A percentile compares a stretch with the other conserved stretches of the same genome.
phyloP scores from a whole-genome alignment of 2,888 invertebrate species.

The Agriotes lineatus region DNA sequence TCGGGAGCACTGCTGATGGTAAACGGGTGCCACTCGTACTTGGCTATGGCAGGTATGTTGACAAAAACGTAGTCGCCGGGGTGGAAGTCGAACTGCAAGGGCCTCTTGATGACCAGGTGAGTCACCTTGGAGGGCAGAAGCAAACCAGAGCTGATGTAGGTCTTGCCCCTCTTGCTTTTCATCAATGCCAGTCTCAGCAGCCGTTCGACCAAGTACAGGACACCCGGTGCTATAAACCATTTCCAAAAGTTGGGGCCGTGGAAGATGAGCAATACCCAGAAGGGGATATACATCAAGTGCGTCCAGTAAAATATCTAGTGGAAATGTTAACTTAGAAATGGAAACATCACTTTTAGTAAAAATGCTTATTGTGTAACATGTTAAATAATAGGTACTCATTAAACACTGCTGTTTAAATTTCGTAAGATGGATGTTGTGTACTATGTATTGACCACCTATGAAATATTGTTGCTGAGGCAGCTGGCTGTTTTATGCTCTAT shows the following conservation, averaged over 20 bases:
- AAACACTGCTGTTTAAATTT: no score
- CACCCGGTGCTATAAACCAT: slow-evolving; percentile 89
- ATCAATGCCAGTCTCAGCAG: slow-evolving; percentile 73
- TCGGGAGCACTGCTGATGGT: slow-evolving; percentile 97
- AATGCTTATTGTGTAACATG: no score
- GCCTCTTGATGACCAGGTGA: slow-evolving; percentile 90
- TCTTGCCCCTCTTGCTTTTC: slow-evolving; percentile 84
- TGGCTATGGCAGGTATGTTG: slow-evolving; percentile 91
- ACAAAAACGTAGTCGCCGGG: slow-evolving; percentile 96
- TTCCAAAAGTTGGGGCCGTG: slow-evolving; percentile 97
- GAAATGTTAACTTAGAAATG: no score
- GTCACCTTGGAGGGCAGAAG: slow-evolving; percentile 91
- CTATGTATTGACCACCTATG: no score
- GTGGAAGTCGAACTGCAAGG: slow-evolving; percentile 87
- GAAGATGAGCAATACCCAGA: slow-evolving; percentile 85
- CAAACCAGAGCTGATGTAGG: slow-evolving; percentile 89
- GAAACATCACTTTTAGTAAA: no score
- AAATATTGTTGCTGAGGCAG: no score
- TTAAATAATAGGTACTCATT: no score
- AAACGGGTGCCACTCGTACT: slow-evolving; percentile 97
- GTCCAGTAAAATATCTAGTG: slow-evolving; percentile 96
- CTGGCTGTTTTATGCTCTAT: no score
- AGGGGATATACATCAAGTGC: slow-evolving; percentile 88
- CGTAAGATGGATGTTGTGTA: no score
- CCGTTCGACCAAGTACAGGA: slow-evolving; percentile 83